Percentiles rank a stretch among this genome's conserved stretches.
Evolutionary conservation across 2,113 vertebrate genomes (phyloP).

Genomic region (Epinephelus cyanopodus): DNA sequence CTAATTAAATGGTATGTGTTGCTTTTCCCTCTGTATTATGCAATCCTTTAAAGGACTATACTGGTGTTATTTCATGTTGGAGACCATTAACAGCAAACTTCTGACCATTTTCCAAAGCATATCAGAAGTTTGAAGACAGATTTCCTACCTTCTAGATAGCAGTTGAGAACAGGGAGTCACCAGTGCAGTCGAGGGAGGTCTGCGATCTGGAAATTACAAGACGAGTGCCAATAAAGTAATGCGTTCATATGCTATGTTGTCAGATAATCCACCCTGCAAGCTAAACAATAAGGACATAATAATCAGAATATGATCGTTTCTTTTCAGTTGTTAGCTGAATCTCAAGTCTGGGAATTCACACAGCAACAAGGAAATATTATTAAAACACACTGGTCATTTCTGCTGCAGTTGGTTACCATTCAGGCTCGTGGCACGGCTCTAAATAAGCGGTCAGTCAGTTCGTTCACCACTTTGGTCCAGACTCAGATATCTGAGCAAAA

Average conservation of each 20-base stretch:
- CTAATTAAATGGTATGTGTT: constrained; percentile 23
- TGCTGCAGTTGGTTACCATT: neutral
- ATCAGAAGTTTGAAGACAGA: neutral
- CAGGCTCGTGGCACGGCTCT: too few species aligned
- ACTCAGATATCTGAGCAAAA: neutral
- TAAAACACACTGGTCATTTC: neutral
- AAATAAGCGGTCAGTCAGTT: neutral
- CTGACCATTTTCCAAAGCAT: neutral
- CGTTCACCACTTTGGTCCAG: neutral
- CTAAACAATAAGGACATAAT: neutral
- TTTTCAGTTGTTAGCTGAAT: neutral
- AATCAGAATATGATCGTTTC: neutral
- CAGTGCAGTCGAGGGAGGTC: neutral
- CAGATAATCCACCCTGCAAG: neutral
- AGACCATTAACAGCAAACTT: constrained; percentile 1
- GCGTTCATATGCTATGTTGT: neutral
- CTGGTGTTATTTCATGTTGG: neutral
- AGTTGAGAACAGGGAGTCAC: neutral
- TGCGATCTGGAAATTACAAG: constrained; percentile 1
- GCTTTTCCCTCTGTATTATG: constrained; percentile 36
- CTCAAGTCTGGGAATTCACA: neutral
- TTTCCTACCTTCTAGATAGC: neutral
- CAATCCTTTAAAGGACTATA: constrained; percentile 12
- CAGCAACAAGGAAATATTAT: neutral
- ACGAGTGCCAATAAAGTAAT: neutral